These are phyloP conservation scores for Botrylloides violaceus DNA, from an alignment of 23 tunicate genomes.

Conservation along the genomic window DNA sequence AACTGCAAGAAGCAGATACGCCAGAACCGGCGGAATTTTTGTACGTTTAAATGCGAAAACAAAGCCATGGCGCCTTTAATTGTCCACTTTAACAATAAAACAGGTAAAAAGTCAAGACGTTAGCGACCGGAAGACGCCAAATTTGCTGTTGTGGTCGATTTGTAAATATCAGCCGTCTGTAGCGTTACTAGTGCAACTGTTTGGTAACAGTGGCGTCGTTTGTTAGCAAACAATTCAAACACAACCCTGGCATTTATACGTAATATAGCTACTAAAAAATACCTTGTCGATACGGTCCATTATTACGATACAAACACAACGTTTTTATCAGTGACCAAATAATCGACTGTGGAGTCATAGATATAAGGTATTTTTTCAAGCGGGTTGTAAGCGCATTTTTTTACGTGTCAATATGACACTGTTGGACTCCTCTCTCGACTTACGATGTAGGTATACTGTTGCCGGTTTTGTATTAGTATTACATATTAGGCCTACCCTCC, in stretches of 20 bases:
- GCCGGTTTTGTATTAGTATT: too few species aligned
- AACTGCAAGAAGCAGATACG: too few species aligned
- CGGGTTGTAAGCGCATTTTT: too few species aligned
- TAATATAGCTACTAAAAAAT: background rate
- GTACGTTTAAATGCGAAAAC: too few species aligned
- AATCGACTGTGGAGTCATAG: too few species aligned
- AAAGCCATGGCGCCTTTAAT: background rate
- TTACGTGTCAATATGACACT: too few species aligned
- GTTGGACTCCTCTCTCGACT: too few species aligned
- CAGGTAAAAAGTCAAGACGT: background rate
- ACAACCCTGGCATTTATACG: background rate
- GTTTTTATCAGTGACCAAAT: background rate
- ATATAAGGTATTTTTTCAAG: too few species aligned
- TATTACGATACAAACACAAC: background rate
- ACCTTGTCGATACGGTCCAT: background rate
- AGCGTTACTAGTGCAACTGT: background rate
- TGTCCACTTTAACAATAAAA: background rate
- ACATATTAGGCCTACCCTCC: too few species aligned
- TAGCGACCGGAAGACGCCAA: background rate
- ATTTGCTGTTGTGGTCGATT: background rate
- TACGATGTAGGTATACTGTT: too few species aligned
- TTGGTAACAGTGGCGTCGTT: background rate
- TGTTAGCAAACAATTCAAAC: background rate
- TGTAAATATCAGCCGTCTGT: slow-evolving; percentile 3
- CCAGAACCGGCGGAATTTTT: too few species aligned